Evolutionary conservation across 2,888 invertebrate species (phyloP).

Genomic region (Lycia hirtaria): DNA sequence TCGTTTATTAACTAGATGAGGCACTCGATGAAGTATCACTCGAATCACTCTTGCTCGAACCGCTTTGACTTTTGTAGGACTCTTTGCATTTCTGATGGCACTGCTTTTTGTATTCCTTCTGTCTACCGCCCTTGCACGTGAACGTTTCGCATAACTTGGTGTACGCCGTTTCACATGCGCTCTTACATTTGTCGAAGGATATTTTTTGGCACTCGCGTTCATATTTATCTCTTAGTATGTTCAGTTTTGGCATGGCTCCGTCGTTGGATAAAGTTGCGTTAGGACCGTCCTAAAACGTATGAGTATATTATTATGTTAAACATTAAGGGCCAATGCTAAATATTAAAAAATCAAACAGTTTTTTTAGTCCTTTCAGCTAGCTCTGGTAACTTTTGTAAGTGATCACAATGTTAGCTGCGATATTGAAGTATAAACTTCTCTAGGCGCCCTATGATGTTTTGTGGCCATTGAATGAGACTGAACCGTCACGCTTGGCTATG

Average conservation of each 20-base stretch:
- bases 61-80: conserved; percentile 24
- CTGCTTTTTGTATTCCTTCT: conserved; percentile 42
- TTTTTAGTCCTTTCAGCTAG: no score
- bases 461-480: no score
- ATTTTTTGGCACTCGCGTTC: conserved; percentile 54
- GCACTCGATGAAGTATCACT: no score
- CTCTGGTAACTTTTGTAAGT: no score
- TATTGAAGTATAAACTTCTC: no score
- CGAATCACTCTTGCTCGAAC: neutral
- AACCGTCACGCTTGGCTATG: no score
- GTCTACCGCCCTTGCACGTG: conserved; percentile 42
- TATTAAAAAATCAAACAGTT: no score
- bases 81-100: conserved; percentile 55
- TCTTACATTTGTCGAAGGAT: conserved; percentile 50
- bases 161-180: conserved; percentile 49
- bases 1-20: no score
- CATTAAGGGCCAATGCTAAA: no score
- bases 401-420: no score
- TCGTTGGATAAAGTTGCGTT: neutral
- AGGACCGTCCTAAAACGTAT: neutral
- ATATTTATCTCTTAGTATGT: conserved; percentile 55
- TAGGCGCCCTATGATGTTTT: no score
- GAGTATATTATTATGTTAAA: no score
- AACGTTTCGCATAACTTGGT: conserved; percentile 42
- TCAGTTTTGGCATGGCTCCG: conserved; percentile 17